A percentile compares a stretch with the other conserved stretches of the same genome.
Conservation (phyloP, 2,888 invertebrate genomes). For the Steromphala cineraria region DNA sequence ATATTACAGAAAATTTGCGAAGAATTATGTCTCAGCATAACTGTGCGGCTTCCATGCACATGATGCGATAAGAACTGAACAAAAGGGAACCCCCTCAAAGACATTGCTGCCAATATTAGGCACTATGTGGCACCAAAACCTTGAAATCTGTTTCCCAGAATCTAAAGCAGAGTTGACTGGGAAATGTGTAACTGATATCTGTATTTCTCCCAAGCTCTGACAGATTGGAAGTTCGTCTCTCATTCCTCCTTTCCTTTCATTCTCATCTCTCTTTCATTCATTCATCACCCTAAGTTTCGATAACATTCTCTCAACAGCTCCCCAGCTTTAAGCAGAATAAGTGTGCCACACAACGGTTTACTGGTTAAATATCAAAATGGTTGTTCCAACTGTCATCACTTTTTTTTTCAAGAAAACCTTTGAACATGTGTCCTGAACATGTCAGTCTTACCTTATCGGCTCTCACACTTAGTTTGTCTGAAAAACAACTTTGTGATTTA, state of each 20-base stretch:
- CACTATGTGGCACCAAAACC: not conserved
- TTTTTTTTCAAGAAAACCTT: too few species aligned
- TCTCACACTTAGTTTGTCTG: too few species aligned
- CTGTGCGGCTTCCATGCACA: not conserved
- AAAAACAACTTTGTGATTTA: too few species aligned
- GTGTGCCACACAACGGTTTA: too few species aligned
- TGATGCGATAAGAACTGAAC: not conserved
- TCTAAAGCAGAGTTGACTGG: not conserved
- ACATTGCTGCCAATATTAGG: not conserved
- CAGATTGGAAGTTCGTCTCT: not conserved
- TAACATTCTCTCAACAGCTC: too few species aligned
- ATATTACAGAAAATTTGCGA: not conserved
- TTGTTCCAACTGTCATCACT: too few species aligned
- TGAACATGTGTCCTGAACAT: too few species aligned
- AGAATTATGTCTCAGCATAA: not conserved
- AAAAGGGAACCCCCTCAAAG: not conserved
- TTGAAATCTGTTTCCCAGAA: not conserved
- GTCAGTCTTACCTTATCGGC: too few species aligned
- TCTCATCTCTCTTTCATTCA: too few species aligned
- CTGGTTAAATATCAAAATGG: too few species aligned
- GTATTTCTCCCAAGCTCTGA: not conserved
- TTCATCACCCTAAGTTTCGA: too few species aligned
- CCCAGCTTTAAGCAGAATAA: too few species aligned
- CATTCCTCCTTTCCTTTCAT: not conserved
- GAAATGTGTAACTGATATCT: not conserved